phyloP scores from a whole-genome alignment of 1,140 invertebrate genomes.

The Lethocerus indicus region DNA sequence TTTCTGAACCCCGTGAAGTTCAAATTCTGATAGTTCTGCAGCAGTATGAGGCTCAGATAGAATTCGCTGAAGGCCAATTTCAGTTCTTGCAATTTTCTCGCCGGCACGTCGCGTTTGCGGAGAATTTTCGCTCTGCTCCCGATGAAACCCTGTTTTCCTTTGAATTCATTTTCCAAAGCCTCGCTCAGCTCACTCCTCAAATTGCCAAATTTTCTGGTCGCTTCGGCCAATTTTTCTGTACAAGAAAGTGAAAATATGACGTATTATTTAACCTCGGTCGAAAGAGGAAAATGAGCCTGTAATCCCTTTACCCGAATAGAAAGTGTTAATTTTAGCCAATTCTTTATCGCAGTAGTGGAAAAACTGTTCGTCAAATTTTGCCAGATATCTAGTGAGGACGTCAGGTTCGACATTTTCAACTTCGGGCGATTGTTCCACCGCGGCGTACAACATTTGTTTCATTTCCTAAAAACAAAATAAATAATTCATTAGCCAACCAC shows the following conservation, averaged over 20 bases:
- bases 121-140: constrained; percentile 24
- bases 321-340: constrained; percentile 90
- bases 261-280: constrained; percentile 12
- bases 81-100: constrained; percentile 76
- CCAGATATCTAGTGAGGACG: constrained; percentile 74
- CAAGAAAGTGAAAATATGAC: background rate
- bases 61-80: constrained; percentile 99
- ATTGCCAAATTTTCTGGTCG: constrained; percentile 82
- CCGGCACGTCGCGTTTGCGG: constrained; percentile 33
- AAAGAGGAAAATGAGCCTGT: background rate
- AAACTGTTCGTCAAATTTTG: constrained; percentile 91
- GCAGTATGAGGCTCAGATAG: constrained; percentile 88
- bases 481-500: background rate
- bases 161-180: constrained; percentile 46
- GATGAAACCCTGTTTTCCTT: constrained; percentile 25
- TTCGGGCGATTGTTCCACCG: constrained; percentile 76
- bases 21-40: constrained; percentile 83
- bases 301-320: constrained; percentile 63
- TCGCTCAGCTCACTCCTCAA: constrained; percentile 76
- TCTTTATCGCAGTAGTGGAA: constrained; percentile 92
- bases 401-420: constrained; percentile 75
- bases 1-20: constrained; percentile 99
- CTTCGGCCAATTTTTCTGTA: constrained; percentile 92
- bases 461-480: constrained; percentile 47
- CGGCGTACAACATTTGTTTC: constrained; percentile 78